Conservation (phyloP, 2,113 vertebrate species). For the Lethenteron reissneri region DNA sequence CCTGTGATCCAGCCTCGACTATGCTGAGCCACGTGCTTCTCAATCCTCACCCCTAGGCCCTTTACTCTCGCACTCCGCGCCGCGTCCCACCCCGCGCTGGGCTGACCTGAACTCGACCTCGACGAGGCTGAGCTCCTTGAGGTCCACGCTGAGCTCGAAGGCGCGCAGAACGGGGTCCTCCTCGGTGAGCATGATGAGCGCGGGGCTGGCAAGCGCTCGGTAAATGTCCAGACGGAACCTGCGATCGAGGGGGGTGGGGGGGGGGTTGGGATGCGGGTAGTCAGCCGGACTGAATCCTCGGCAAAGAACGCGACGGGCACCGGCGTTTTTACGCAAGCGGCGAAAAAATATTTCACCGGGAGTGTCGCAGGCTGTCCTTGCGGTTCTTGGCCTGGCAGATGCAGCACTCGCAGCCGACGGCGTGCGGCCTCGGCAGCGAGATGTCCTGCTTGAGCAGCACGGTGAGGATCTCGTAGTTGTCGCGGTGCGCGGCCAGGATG, state of each 20-base stretch:
- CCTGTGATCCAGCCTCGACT: too few species aligned
- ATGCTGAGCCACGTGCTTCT: too few species aligned
- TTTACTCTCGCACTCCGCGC: too few species aligned
- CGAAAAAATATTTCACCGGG: constrained; percentile 31
- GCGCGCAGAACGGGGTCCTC: constrained; percentile 89
- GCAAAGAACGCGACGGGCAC: background rate
- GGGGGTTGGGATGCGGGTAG: too few species aligned
- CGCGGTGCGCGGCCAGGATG: constrained; percentile 89
- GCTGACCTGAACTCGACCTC: constrained; percentile 89
- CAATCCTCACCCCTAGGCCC: too few species aligned
- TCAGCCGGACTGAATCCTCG: background rate
- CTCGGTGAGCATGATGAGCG: constrained; percentile 91
- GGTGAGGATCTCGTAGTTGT: constrained; percentile 96
- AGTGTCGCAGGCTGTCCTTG: constrained; percentile 88
- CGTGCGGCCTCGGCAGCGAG: constrained; percentile 79
- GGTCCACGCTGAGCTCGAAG: constrained; percentile 84
- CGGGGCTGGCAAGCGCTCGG: constrained; percentile 81
- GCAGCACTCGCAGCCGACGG: constrained; percentile 88
- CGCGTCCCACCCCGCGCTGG: too few species aligned
- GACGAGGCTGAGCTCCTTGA: constrained; percentile 84
- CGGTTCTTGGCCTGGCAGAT: constrained; percentile 96
- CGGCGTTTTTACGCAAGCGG: background rate
- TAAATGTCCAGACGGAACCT: constrained; percentile 98
- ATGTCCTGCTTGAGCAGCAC: constrained; percentile 96
- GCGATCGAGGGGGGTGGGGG: constrained; percentile 10